These are phyloP conservation scores for Artemisiospiza belli DNA, from an alignment of 2,113 vertebrate species.

Conservation along the genomic window DNA sequence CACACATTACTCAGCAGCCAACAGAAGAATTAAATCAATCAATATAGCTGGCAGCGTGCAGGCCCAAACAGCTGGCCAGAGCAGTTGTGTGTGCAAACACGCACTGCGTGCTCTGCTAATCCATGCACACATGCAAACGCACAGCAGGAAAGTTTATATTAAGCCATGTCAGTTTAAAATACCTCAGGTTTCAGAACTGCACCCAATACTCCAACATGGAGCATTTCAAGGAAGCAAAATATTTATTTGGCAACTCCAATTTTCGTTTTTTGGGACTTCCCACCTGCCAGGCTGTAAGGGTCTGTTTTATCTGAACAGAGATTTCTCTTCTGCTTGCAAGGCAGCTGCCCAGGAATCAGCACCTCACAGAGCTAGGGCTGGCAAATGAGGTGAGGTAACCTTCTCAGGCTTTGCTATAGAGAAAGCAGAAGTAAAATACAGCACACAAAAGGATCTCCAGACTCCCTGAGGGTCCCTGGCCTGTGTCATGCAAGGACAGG, in stretches of 20 bases:
- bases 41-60: neutral
- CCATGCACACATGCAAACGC: neutral
- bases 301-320: neutral
- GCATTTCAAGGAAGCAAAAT: neutral
- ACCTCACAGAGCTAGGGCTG: neutral
- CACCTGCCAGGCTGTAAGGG: neutral
- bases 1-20: neutral
- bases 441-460: neutral
- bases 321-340: neutral
- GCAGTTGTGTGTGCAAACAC: constrained; percentile 4
- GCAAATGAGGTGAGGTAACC: neutral
- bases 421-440: neutral
- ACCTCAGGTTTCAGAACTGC: neutral
- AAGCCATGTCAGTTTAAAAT: neutral
- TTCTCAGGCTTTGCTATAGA: neutral
- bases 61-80: constrained; percentile 13
- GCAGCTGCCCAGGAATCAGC: neutral
- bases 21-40: constrained; percentile 29
- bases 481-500: neutral
- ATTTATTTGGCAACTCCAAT: neutral
- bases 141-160: neutral
- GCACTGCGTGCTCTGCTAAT: neutral
- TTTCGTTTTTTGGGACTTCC: neutral
- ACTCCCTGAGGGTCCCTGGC: neutral
- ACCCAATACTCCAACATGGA: neutral